phyloP scores from a whole-genome alignment of 1,140 invertebrate species.

The Brachionus sp. region DNA sequence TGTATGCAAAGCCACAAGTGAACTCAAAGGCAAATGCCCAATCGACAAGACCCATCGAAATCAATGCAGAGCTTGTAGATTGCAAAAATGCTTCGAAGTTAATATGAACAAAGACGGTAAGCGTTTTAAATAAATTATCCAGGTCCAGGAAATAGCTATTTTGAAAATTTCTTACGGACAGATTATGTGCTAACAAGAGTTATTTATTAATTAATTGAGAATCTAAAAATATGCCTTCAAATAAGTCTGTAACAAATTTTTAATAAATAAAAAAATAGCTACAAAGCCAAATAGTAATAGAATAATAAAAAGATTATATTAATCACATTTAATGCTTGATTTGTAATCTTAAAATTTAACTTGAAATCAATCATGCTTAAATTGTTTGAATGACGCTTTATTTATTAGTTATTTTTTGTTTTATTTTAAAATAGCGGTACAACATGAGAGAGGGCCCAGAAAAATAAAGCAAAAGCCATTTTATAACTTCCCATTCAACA shows the following conservation, averaged over 20 bases:
- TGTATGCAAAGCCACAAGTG: slow-evolving; percentile 88
- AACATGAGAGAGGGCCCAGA: slow-evolving; percentile 65
- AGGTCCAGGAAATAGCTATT: background rate
- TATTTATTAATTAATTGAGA: background rate
- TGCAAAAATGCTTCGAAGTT: slow-evolving; percentile 92
- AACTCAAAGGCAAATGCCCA: slow-evolving; percentile 67
- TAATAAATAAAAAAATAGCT: slow-evolving; percentile 26
- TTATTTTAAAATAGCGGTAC: slow-evolving; percentile 58
- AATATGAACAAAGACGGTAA: slow-evolving; percentile 98
- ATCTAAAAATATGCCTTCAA: background rate
- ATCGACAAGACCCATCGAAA: slow-evolving; percentile 95
- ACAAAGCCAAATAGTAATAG: background rate
- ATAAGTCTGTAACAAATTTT: background rate
- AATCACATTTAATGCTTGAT: slow-evolving; percentile 20
- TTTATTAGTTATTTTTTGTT: too few species aligned
- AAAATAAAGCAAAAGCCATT: slow-evolving; percentile 55
- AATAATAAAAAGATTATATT: background rate
- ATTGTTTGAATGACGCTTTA: background rate
- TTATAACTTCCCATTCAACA: background rate
- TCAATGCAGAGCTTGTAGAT: slow-evolving; percentile 89
- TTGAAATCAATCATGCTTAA: background rate
- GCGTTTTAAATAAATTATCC: background rate
- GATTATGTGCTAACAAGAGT: background rate
- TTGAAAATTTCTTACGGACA: background rate
- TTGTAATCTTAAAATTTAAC: background rate